Evolutionary conservation across 2,888 invertebrate genomes (phyloP).

Genomic region (Timema podura): DNA sequence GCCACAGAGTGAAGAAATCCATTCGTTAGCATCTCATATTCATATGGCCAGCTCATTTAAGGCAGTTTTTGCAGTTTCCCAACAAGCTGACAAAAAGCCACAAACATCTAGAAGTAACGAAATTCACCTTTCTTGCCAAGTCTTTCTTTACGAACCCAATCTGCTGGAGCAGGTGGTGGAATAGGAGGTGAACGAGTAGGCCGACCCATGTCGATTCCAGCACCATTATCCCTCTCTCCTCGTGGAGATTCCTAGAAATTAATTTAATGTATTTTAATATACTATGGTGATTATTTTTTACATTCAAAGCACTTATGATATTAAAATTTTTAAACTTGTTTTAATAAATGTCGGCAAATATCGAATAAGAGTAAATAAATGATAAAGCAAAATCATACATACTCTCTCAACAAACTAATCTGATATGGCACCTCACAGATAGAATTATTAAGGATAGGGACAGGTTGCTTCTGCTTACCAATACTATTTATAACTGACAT

Average conservation of each 20-base stretch:
- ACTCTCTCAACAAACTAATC: no score
- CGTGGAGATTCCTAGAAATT: constrained; percentile 26
- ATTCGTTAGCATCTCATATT: no score
- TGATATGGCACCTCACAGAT: no score
- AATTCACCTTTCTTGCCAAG: constrained; percentile 94
- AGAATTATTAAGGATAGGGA: no score
- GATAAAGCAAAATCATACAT: no score
- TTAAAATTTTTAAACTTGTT: neutral
- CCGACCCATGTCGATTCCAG: constrained; percentile 26
- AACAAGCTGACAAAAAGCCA: constrained; percentile 19
- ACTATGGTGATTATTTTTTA: neutral
- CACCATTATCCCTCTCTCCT: constrained; percentile 20
- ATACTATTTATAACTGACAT: no score
- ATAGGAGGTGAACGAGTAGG: constrained; percentile 46
- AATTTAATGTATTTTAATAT: neutral
- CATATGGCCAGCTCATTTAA: no score
- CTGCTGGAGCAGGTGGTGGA: constrained; percentile 61
- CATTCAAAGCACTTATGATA: neutral
- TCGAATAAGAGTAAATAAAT: no score
- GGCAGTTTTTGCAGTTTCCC: no score
- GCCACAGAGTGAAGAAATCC: no score
- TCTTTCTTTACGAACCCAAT: constrained; percentile 83
- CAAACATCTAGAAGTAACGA: constrained; percentile 71
- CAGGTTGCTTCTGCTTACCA: no score
- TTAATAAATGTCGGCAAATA: no score